Evolutionary conservation across 2,797 vertebrate genomes (phyloP).

Genomic region (Ptychobarbus kaznakovi): DNA sequence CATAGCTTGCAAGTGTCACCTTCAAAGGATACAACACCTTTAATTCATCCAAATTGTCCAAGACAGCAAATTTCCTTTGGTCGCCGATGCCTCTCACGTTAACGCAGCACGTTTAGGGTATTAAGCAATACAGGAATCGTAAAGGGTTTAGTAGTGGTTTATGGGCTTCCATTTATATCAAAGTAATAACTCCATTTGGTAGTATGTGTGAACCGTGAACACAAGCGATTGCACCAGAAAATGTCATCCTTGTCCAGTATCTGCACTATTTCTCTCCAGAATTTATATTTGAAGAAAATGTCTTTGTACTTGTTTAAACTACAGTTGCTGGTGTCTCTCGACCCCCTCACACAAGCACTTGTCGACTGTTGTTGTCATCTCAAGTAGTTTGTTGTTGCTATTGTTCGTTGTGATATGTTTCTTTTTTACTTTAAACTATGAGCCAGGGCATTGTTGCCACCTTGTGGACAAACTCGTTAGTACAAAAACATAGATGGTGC

Average conservation of each 20-base stretch:
- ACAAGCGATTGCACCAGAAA: not conserved
- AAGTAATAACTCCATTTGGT: not conserved
- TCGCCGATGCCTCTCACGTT: too few species aligned
- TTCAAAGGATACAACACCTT: too few species aligned
- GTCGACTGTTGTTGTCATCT: too few species aligned
- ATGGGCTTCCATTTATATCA: not conserved
- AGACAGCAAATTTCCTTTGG: too few species aligned
- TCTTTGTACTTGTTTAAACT: not conserved
- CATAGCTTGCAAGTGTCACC: too few species aligned
- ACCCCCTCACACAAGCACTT: not conserved
- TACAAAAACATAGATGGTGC: not conserved
- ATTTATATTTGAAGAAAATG: not conserved
- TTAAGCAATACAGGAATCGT: too few species aligned
- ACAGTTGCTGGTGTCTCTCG: not conserved
- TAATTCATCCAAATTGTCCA: too few species aligned
- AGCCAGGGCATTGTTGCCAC: not conserved
- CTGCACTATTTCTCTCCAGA: not conserved
- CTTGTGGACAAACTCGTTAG: not conserved
- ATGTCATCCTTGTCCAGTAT: not conserved
- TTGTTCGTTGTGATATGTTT: not conserved
- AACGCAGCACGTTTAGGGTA: too few species aligned
- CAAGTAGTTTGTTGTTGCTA: not conserved
- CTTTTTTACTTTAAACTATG: not conserved
- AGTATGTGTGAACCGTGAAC: not conserved
- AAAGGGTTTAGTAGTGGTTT: constrained; percentile 3